Conservation (phyloP, 2,888 invertebrate genomes). For the Dichetophora obliterata region DNA sequence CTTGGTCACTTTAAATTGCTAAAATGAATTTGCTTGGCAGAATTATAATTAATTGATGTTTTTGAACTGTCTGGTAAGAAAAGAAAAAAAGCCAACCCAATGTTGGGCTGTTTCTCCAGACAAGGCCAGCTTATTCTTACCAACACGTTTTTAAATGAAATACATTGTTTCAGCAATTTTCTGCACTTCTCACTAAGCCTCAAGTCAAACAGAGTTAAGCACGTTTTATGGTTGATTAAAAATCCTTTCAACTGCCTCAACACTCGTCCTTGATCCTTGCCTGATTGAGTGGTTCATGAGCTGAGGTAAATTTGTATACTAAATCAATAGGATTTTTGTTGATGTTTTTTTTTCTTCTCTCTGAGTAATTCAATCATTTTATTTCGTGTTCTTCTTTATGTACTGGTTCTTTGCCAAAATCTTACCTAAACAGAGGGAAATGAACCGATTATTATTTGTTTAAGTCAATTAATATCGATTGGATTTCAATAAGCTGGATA, state of each 20-base stretch:
- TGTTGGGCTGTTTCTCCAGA: neutral
- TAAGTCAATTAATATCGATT: too few relatives aligned
- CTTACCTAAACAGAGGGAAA: too few relatives aligned
- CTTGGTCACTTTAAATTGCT: neutral
- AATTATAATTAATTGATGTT: too few relatives aligned
- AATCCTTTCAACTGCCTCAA: neutral
- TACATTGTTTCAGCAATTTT: neutral
- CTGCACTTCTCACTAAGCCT: neutral
- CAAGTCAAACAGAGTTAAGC: neutral
- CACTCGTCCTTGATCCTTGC: constrained; percentile 1
- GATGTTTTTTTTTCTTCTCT: too few relatives aligned
- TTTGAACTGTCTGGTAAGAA: neutral
- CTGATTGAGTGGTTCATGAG: neutral
- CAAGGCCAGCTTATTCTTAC: neutral
- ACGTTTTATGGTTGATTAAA: neutral
- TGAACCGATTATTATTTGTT: too few relatives aligned
- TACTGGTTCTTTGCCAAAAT: too few relatives aligned
- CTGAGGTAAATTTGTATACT: neutral
- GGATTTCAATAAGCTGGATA: too few relatives aligned
- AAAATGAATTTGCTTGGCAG: neutral
- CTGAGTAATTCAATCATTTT: neutral
- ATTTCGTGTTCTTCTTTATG: neutral
- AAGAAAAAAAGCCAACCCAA: neutral
- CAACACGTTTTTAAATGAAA: neutral
- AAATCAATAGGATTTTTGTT: neutral